phyloP scores from a whole-genome alignment of 2,888 invertebrate species.

The Scaeva pyrastri region DNA sequence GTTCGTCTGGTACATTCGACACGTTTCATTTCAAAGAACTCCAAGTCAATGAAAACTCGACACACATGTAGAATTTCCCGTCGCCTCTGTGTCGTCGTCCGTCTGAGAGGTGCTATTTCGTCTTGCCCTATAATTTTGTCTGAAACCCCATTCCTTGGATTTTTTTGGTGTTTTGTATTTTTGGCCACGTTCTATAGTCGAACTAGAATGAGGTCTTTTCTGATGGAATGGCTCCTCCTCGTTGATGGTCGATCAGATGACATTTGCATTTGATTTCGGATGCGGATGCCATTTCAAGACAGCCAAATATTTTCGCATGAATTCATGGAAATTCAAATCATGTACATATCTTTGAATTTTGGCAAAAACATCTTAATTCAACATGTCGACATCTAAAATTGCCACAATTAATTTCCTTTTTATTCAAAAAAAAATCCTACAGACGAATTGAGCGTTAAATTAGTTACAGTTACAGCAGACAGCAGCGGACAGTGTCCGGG shows the following conservation, averaged over 20 bases:
- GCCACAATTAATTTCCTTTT: conserved; percentile 12
- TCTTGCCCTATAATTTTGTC: conserved; percentile 33
- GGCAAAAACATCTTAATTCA: background rate
- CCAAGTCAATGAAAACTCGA: conserved; percentile 6
- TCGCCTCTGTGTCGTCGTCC: too few relatives aligned
- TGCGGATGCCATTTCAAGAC: conserved; percentile 15
- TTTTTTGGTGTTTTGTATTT: conserved; percentile 6
- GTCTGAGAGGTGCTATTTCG: too few relatives aligned
- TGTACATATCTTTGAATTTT: background rate
- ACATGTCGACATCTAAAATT: conserved; percentile 7
- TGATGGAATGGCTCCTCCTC: too few relatives aligned
- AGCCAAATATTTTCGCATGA: conserved; percentile 36
- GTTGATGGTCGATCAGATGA: conserved; percentile 9
- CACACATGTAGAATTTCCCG: too few relatives aligned
- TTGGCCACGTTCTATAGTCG: background rate
- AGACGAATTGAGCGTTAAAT: conserved; percentile 22
- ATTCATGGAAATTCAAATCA: conserved; percentile 21
- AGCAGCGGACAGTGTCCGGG: too few relatives aligned
- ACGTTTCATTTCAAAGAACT: conserved; percentile 55
- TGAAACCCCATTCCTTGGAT: conserved; percentile 45
- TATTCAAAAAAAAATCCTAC: background rate
- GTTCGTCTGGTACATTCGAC: conserved; percentile 34
- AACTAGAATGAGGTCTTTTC: conserved; percentile 27
- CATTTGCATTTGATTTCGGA: conserved; percentile 36
- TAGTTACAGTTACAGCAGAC: background rate